These are phyloP conservation scores for Villa cingulata DNA, from an alignment of 2,888 invertebrate genomes.

Conservation along the genomic window DNA sequence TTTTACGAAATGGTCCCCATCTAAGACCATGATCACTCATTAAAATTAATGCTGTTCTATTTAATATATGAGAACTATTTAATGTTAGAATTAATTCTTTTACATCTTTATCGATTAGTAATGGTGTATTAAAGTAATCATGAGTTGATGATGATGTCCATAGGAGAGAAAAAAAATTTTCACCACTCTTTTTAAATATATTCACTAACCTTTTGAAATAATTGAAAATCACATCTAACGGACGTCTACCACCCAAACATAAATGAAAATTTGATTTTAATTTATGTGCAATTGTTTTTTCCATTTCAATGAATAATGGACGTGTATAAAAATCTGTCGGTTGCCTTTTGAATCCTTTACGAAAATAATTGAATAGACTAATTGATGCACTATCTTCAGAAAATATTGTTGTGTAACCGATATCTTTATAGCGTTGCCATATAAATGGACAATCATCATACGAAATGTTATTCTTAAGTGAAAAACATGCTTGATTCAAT, in stretches of 20 bases:
- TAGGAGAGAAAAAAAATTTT: constrained; percentile 65
- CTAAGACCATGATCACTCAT: constrained; percentile 86
- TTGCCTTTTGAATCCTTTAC: constrained; percentile 58
- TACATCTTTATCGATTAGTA: constrained; percentile 49
- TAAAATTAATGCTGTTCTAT: constrained; percentile 54
- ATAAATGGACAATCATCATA: constrained; percentile 73
- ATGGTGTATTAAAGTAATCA: constrained; percentile 68
- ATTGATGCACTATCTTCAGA: constrained; percentile 71
- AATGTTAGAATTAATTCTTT: constrained; percentile 16
- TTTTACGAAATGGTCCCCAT: constrained; percentile 67
- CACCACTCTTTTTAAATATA: constrained; percentile 22
- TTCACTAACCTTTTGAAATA: constrained; percentile 39
- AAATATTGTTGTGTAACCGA: constrained; percentile 63
- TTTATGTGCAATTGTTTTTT: constrained; percentile 50
- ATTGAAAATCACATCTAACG: constrained; percentile 55
- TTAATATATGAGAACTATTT: constrained; percentile 31
- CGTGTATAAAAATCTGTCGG: constrained; percentile 79
- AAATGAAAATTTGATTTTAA: constrained; percentile 47
- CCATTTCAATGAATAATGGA: constrained; percentile 57
- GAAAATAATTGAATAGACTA: constrained; percentile 68
- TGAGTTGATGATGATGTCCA: constrained; percentile 77
- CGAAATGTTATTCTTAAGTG: constrained; percentile 36
- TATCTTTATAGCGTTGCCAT: constrained; percentile 64
- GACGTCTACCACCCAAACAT: constrained; percentile 57
- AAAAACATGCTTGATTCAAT: constrained; percentile 50